Evolutionary conservation across 2,888 invertebrate species (phyloP).

Genomic region (Drosophila suboccidentalis): DNA sequence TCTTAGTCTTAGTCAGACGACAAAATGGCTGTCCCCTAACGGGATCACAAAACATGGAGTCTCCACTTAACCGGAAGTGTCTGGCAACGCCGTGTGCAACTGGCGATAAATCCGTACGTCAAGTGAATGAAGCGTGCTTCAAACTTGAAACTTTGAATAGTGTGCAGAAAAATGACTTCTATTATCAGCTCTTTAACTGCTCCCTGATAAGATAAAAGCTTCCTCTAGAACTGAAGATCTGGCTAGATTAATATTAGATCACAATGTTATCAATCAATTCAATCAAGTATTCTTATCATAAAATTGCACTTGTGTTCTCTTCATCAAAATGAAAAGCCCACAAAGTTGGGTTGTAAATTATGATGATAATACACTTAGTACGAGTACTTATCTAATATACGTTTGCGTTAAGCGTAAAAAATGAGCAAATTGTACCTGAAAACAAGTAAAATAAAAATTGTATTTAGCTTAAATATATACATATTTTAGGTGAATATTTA

Average conservation of each 20-base stretch:
- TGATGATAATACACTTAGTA: neutral
- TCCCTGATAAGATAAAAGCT: slow-evolving; percentile 35
- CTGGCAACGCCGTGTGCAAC: slow-evolving; percentile 57
- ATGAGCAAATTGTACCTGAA: neutral
- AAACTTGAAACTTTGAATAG: neutral
- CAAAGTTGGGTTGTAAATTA: neutral
- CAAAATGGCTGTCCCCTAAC: slow-evolving; percentile 50
- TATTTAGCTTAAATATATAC: neutral
- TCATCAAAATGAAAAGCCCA: neutral
- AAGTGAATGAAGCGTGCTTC: slow-evolving; percentile 1
- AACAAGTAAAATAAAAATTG: neutral
- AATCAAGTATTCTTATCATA: slow-evolving; percentile 1
- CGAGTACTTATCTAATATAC: neutral
- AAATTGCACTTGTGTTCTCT: slow-evolving; percentile 4
- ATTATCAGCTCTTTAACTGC: slow-evolving; percentile 8
- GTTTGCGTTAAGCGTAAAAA: neutral
- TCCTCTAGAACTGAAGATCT: slow-evolving; percentile 3
- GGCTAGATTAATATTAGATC: slow-evolving; percentile 7
- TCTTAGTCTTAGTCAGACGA: slow-evolving; percentile 45
- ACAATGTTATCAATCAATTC: slow-evolving; percentile 11
- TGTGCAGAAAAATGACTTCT: neutral
- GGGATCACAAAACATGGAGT: slow-evolving; percentile 22
- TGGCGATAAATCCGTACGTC: slow-evolving; percentile 23
- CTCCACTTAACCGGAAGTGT: slow-evolving; percentile 38
- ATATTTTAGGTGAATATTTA: too few species aligned